Evolutionary conservation across 2,113 vertebrate genomes (phyloP), one percentile per base, ranked within the genome.

Genomic region (Percopsis transmontana): DNA sequence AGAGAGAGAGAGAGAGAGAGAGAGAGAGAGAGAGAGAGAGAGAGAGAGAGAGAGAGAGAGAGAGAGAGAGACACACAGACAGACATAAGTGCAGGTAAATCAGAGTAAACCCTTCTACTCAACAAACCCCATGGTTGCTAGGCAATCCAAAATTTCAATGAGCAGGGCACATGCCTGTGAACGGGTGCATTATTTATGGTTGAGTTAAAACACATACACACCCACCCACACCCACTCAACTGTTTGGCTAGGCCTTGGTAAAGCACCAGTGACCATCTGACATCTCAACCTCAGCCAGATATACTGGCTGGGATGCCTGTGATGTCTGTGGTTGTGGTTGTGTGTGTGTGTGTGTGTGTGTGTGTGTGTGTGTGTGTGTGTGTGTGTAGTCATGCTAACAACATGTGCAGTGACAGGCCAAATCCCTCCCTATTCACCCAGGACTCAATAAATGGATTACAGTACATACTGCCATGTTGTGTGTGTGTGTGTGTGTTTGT

Each of bases 111-210:
- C 77, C 72, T 57, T 68, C 62, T 77, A 45, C 68, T 76, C 41
- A 48, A 72, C 47, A 65, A 84, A 77, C 71, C 52, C 80, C 60
- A 41, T 12, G 73, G 90, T 91, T 91, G 88, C 88, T 88, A 91
- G 76, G 90, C 87, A 87, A 91, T 88, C 81, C 71, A 87, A 92
- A 91, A 91, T 81, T 88, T 84, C 86, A 90, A 88, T 83, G 86
- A 82, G 76, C 85, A 68, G 72, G 82, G 76, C 76, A 84, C 60
- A 73, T 58, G 83, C 80, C 74, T 74, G 73, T 11, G 59, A 82
- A 79, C 24, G 41, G 68, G 62, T 51, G 74, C 70, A 84, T 87
- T 77, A 86, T 87, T 84, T 86, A 90, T 88, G 86, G 86, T 81
- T 88, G 85, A 87, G 72, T 70, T 79, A 68, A 24, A 21, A 74